Evolutionary conservation across 2,113 vertebrate species (phyloP).

Genomic region (Oncorhynchus masou): DNA sequence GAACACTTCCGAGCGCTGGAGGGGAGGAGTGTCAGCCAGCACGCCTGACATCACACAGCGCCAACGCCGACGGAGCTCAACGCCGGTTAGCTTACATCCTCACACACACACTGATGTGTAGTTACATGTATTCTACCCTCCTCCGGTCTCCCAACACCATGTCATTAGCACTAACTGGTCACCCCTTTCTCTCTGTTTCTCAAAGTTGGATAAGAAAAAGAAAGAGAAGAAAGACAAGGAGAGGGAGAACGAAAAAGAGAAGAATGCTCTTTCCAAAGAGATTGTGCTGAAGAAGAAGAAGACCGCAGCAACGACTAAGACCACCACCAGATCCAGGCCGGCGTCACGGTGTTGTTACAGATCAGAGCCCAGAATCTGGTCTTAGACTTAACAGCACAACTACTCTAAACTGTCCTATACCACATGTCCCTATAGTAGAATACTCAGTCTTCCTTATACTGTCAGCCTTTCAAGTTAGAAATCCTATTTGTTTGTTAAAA

Average conservation of each 20-base stretch:
- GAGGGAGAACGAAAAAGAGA: slow-evolving; percentile 91
- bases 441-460: too few species aligned
- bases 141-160: background rate
- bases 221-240: slow-evolving; percentile 98
- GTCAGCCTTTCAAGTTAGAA: too few species aligned
- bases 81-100: slow-evolving; percentile 65
- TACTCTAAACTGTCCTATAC: too few species aligned
- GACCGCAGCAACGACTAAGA: slow-evolving; percentile 54
- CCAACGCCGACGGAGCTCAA: slow-evolving; percentile 72
- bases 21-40: slow-evolving; percentile 63
- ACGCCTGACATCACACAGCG: slow-evolving; percentile 83
- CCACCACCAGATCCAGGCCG: slow-evolving; percentile 58
- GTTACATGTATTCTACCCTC: background rate
- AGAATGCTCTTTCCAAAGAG: slow-evolving; percentile 82
- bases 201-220: slow-evolving; percentile 83
- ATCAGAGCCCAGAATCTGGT: background rate
- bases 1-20: slow-evolving; percentile 76
- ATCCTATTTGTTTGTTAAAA: background rate
- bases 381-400: background rate
- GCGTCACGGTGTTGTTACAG: slow-evolving; percentile 62
- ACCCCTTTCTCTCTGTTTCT: background rate
- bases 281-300: slow-evolving; percentile 85
- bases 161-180: too few species aligned
- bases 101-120: background rate
- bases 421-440: too few species aligned